A percentile compares a stretch with the other conserved stretches of the same genome.
Conservation (phyloP, 2,113 vertebrate genomes). For the Sardina pilchardus region DNA sequence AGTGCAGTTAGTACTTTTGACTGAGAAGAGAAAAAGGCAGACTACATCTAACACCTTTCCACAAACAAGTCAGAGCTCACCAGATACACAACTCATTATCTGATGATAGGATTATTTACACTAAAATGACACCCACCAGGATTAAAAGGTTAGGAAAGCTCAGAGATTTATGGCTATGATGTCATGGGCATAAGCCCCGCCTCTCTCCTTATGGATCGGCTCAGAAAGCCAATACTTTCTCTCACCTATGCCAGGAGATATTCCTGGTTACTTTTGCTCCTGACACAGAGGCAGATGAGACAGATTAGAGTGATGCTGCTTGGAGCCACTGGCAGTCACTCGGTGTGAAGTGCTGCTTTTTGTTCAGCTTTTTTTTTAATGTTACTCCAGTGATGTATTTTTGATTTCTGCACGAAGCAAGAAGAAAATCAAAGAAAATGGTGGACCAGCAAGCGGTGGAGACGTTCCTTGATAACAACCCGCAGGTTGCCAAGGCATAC, state of each 20-base stretch:
- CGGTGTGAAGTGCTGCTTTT: background rate
- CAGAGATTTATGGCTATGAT: slow-evolving; percentile 79
- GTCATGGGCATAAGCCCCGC: slow-evolving; percentile 78
- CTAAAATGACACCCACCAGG: slow-evolving; percentile 72
- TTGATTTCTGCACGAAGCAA: slow-evolving; percentile 40
- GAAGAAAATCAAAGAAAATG: slow-evolving; percentile 63
- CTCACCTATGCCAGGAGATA: slow-evolving; percentile 68
- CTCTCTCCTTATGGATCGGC: slow-evolving; percentile 65
- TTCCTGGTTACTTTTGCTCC: background rate
- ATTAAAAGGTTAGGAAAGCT: slow-evolving; percentile 80
- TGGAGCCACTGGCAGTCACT: background rate
- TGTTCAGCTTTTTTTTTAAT: background rate
- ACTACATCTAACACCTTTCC: background rate
- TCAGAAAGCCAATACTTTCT: slow-evolving; percentile 80
- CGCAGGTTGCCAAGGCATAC: slow-evolving; percentile 83
- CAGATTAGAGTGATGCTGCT: background rate
- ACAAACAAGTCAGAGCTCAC: slow-evolving; percentile 28
- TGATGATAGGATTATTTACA: slow-evolving; percentile 59
- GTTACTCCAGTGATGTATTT: slow-evolving; percentile 39
- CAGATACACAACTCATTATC: slow-evolving; percentile 45
- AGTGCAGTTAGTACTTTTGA: background rate
- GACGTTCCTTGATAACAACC: slow-evolving; percentile 85
- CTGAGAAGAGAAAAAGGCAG: background rate
- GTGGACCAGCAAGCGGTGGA: slow-evolving; percentile 80
- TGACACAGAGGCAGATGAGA: background rate